These are phyloP conservation scores for Cavia porcellus DNA, from an alignment of 2,113 vertebrate species.

Conservation along the genomic window DNA sequence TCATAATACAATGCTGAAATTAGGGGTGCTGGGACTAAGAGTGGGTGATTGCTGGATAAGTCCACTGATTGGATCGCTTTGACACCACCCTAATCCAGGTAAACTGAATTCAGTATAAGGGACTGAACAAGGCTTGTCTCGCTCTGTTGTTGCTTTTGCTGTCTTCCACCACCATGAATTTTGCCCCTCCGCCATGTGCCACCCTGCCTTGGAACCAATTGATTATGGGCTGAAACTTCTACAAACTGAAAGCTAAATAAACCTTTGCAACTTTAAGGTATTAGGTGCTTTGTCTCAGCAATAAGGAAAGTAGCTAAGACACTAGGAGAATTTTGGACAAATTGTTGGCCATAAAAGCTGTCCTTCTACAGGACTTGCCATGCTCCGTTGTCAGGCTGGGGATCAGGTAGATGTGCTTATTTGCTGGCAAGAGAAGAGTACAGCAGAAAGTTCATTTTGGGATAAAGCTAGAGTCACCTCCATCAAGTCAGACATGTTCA, in stretches of 20 bases:
- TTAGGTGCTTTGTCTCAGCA: background rate
- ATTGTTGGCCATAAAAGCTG: rapidly evolving
- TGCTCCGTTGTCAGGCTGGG: too few species aligned
- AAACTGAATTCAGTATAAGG: background rate
- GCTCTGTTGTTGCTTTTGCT: background rate
- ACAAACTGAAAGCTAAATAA: background rate
- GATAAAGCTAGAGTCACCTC: background rate
- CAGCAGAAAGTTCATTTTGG: background rate
- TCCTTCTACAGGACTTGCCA: background rate
- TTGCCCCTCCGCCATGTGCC: background rate
- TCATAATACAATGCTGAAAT: background rate
- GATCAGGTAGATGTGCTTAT: background rate
- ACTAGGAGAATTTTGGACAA: background rate
- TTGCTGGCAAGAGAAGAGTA: background rate
- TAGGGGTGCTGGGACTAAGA: background rate
- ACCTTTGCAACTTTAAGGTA: background rate
- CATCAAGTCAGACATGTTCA: background rate
- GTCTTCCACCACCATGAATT: too few species aligned
- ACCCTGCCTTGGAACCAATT: background rate
- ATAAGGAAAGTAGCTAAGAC: background rate
- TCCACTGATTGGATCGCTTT: background rate
- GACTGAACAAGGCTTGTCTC: background rate
- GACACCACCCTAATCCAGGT: background rate
- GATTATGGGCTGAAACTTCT: background rate
- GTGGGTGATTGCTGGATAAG: background rate